Conservation (phyloP, 53 echinoderm and acorn worm species). For the Paelopatides confundens region DNA sequence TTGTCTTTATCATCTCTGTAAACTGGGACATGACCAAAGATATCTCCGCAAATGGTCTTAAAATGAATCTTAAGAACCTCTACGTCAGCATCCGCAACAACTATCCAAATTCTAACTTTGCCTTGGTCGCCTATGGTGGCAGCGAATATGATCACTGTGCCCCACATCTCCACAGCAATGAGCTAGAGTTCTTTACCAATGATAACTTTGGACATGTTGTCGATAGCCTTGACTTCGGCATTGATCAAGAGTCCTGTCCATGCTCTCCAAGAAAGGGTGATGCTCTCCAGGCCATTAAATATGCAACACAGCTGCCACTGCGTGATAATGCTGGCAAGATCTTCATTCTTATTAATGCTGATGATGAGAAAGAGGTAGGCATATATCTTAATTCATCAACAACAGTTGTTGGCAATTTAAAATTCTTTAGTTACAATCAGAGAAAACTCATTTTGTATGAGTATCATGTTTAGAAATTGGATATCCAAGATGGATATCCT, state of each 20-base stretch:
- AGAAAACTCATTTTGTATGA: too few relatives aligned
- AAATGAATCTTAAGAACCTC: slow-evolving; percentile 5
- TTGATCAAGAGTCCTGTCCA: background rate
- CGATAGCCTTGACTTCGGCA: slow-evolving; percentile 66
- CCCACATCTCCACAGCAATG: slow-evolving; percentile 76
- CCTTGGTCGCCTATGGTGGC: slow-evolving; percentile 82
- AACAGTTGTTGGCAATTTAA: too few relatives aligned
- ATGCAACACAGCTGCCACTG: slow-evolving; percentile 70
- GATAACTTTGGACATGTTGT: slow-evolving; percentile 52
- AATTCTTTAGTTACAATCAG: too few relatives aligned
- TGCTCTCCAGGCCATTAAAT: slow-evolving; percentile 78
- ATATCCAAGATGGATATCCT: too few relatives aligned
- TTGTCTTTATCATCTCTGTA: slow-evolving; percentile 89
- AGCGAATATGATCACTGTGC: slow-evolving; percentile 49
- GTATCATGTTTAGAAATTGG: too few relatives aligned
- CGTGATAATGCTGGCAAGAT: slow-evolving; percentile 75
- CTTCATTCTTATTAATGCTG: slow-evolving; percentile 72
- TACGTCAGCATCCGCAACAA: slow-evolving; percentile 37
- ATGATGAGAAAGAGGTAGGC: slow-evolving; percentile 83
- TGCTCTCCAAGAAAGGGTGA: slow-evolving; percentile 67
- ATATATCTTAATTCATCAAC: too few relatives aligned
- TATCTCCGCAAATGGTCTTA: background rate
- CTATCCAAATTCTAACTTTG: slow-evolving; percentile 67
- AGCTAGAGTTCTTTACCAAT: slow-evolving; percentile 43
- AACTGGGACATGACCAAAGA: slow-evolving; percentile 53